Conservation (phyloP, 2,113 vertebrate species). For the Chrysemys picta region DNA sequence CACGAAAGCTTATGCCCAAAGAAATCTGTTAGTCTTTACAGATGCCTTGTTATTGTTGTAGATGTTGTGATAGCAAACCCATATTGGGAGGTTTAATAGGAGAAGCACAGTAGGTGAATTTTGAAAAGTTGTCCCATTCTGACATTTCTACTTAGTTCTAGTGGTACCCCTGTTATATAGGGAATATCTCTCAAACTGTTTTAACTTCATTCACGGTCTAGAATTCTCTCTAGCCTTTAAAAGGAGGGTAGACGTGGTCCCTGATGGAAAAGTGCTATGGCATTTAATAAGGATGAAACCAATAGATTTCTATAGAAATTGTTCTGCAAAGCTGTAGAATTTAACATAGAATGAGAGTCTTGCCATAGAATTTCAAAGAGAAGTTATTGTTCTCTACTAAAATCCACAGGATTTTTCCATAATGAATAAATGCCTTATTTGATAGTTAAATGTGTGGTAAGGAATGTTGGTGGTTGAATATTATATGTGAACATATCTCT, state of each 20-base stretch:
- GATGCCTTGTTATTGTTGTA: too few species aligned
- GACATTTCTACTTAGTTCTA: background rate
- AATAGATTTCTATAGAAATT: background rate
- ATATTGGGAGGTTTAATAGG: background rate
- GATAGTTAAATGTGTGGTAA: background rate
- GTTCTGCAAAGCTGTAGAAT: background rate
- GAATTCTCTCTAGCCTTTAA: background rate
- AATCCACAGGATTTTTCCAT: background rate
- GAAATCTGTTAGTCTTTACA: too few species aligned
- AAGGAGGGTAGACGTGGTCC: background rate
- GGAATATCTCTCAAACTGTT: background rate
- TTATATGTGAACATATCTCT: background rate
- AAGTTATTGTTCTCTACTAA: background rate
- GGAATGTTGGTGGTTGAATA: background rate
- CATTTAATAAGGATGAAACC: background rate
- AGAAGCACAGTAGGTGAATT: background rate
- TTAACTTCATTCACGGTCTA: background rate
- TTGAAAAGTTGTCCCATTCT: background rate
- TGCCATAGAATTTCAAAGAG: background rate
- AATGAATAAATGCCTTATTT: background rate
- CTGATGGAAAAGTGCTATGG: background rate
- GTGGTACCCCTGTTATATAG: background rate
- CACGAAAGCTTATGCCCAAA: too few species aligned
- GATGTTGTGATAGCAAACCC: background rate
- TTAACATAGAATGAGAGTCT: background rate